phyloP scores from a whole-genome alignment of 2,113 vertebrate genomes.

The Menidia beryllina region DNA sequence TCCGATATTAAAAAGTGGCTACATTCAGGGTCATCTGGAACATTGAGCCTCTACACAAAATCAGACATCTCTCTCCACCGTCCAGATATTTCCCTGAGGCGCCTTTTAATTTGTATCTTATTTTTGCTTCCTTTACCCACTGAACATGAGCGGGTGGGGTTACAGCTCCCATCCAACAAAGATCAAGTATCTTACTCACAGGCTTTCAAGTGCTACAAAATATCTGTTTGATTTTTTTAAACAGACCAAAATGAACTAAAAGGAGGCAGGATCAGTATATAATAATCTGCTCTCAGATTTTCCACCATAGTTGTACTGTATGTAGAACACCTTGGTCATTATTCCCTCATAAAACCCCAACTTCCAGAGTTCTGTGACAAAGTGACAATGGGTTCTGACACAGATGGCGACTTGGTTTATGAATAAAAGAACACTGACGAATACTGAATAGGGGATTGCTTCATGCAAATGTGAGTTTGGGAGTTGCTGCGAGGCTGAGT shows the following conservation, averaged over 20 bases:
- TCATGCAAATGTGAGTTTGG: no score
- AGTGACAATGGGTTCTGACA: no score
- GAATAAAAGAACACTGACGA: no score
- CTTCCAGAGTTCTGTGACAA: no score
- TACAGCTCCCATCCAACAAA: no score
- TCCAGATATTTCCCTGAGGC: neutral
- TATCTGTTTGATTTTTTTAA: neutral
- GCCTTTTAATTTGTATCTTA: neutral
- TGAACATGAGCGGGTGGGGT: no score
- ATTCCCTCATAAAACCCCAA: neutral
- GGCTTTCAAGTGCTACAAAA: neutral
- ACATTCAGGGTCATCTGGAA: neutral
- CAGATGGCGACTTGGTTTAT: no score
- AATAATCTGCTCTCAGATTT: neutral
- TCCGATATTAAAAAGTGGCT: no score
- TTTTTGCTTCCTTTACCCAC: neutral
- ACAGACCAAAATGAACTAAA: neutral
- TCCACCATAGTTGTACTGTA: neutral
- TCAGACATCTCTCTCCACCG: neutral
- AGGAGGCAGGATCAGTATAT: neutral
- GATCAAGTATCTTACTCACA: neutral
- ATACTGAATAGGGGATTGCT: no score
- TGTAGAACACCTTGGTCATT: neutral
- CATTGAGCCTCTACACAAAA: neutral
- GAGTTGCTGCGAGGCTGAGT: no score